Base-by-base conservation (phyloP, 2,113 vertebrate genomes). In the Coptodon rendalli region DNA sequence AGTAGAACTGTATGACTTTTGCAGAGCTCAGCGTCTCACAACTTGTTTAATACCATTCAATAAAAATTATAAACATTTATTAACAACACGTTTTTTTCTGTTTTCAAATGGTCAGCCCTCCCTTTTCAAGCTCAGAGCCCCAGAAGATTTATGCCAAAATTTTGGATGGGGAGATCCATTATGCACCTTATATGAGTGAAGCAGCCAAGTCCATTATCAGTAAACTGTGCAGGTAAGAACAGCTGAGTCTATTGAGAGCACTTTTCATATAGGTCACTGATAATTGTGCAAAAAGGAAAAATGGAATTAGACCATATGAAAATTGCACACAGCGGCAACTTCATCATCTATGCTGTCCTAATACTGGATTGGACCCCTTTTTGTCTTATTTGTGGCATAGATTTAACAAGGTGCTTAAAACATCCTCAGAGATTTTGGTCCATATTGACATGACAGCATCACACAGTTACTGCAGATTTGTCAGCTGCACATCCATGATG, bases 91-190 rank as follows among this genome's bases (percentile, higher is more conserved):
- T 40, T 10, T 82, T 66, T 81, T 61, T 52, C 14, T 87, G 5
- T 29, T 94, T 68, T n/a, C 10, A 85, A 31, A 22, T 45, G 29
- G 8, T 5, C 92, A 97, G 97, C 29, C 96, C 97, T 16, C 97
- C 96, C 0, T 97, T 97, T 93, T 97, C 96, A 82, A 97, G 97
- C 45, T 94, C 96, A 2, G 97, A 97, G 43, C 97, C 97, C 6
- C 95, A 95, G 93, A 97, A 96, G 91, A 97, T 97, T 90, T 97
- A 97, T 79, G 91, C 96, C 34, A 97, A 95, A 92, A 97, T 97
- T 83, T 66, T 97, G 93, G 97, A 97, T 1, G 96, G 96, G 2
- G 76, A 95, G 43, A 53, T 97, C 9, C 96, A 95, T 61, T 97
- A 94, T 87, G 97, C 96, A 0, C 93, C 95, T 3, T 96, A 95